A percentile compares a stretch with the other conserved stretches of the same genome.
Evolutionary conservation across 2,888 invertebrate species (phyloP).

Genomic region (Pterobdella sp.): DNA sequence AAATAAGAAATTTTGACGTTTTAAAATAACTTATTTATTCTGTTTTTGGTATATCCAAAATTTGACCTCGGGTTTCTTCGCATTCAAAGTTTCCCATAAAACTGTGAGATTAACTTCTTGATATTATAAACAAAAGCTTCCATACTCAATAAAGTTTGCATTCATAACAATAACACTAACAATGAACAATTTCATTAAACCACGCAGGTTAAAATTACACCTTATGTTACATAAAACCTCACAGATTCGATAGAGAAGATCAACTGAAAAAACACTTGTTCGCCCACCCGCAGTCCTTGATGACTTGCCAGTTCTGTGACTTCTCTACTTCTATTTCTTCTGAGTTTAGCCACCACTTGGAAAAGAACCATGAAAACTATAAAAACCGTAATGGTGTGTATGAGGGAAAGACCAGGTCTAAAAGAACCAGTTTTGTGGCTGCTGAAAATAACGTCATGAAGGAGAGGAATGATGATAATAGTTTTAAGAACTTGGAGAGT

Average conservation of each 20-base stretch:
- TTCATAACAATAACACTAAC: too few relatives aligned
- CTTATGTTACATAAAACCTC: too few relatives aligned
- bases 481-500: background rate
- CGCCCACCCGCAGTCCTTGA: constrained; percentile 41
- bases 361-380: constrained; percentile 41
- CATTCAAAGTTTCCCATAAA: too few relatives aligned
- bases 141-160: too few relatives aligned
- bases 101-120: too few relatives aligned
- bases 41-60: too few relatives aligned
- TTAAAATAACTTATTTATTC: too few relatives aligned
- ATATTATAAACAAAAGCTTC: too few relatives aligned
- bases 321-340: constrained; percentile 41
- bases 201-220: too few relatives aligned
- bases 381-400: background rate
- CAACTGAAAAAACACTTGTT: constrained; percentile 44
- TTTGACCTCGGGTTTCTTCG: too few relatives aligned
- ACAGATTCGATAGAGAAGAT: constrained; percentile 43
- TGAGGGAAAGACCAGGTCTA: background rate
- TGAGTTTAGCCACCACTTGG: constrained; percentile 42
- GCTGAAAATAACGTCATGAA: background rate
- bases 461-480: background rate
- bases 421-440: background rate
- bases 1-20: too few relatives aligned
- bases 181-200: too few relatives aligned
- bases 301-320: constrained; percentile 42